Conservation (phyloP, 1,140 invertebrate species). For the Megalopta genalis region DNA sequence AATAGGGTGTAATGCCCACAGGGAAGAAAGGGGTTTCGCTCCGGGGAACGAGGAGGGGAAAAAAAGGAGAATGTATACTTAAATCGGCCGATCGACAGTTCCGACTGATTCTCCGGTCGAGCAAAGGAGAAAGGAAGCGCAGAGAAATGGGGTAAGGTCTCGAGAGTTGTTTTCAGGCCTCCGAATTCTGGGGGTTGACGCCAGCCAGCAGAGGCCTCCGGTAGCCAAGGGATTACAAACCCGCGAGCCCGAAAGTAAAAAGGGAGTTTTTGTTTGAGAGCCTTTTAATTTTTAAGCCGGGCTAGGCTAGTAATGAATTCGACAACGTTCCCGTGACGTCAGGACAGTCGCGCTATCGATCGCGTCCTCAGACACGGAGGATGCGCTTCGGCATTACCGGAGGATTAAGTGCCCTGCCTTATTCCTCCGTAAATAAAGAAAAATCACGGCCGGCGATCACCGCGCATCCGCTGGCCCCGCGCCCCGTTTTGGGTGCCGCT, state of each 20-base stretch:
- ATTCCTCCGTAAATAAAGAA: constrained; percentile 55
- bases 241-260: constrained; percentile 61
- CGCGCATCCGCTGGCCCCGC: background rate
- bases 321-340: constrained; percentile 64
- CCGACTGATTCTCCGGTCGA: constrained; percentile 9
- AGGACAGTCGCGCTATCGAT: constrained; percentile 69
- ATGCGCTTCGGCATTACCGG: constrained; percentile 67
- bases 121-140: background rate
- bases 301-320: constrained; percentile 74
- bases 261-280: constrained; percentile 70
- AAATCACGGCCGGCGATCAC: constrained; percentile 36
- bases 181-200: constrained; percentile 38
- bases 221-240: constrained; percentile 56
- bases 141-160: constrained; percentile 42
- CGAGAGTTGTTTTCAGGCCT: constrained; percentile 46
- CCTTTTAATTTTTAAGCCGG: constrained; percentile 77
- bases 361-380: constrained; percentile 61
- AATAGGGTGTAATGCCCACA: constrained; percentile 36
- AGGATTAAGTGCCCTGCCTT: constrained; percentile 63
- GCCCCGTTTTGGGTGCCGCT: background rate
- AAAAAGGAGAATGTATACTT: constrained; percentile 23
- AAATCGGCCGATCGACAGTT: constrained; percentile 44
- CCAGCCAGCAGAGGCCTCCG: background rate
- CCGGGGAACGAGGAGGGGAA: constrained; percentile 5
- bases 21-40: constrained; percentile 30